Percentiles rank a stretch among this genome's conserved stretches.
Evolutionary conservation across 2,113 vertebrate species (phyloP).

Genomic region (Hippocampus abdominalis): DNA sequence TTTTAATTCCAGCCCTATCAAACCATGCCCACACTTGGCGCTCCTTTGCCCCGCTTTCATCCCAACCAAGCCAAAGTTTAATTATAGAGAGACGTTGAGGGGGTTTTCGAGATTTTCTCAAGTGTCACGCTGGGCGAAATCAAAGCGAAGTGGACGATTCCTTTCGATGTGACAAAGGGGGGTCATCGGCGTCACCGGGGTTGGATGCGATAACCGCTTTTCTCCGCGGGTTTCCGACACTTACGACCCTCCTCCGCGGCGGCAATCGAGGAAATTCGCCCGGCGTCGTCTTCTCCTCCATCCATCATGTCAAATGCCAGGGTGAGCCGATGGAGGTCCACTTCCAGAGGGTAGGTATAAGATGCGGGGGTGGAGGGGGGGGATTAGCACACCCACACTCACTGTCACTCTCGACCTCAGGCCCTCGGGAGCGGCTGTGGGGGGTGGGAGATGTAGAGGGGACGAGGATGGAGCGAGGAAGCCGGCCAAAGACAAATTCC

Average conservation of each 20-base stretch:
- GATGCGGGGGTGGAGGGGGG: conserved; percentile 7
- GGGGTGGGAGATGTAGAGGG: conserved; percentile 7
- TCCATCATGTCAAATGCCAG: conserved; percentile 48
- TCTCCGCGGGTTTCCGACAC: conserved; percentile 21
- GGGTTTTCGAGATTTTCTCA: conserved; percentile 40
- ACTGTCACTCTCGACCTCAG: conserved; percentile 50
- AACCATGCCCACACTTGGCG: background rate
- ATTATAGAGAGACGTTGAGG: conserved; percentile 42
- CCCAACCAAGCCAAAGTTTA: conserved; percentile 30
- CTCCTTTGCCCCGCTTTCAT: conserved; percentile 43
- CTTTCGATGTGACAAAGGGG: conserved; percentile 30
- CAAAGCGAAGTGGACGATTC: conserved; percentile 39
- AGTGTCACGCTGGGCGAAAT: conserved; percentile 32
- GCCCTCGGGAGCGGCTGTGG: conserved; percentile 25
- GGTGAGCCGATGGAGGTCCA: conserved; percentile 40
- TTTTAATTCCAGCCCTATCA: background rate
- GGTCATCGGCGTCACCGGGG: conserved; percentile 51
- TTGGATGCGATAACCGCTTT: conserved; percentile 56
- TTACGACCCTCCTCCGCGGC: conserved; percentile 17
- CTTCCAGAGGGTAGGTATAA: conserved; percentile 16
- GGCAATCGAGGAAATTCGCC: conserved; percentile 40
- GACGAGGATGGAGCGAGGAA: conserved; percentile 8
- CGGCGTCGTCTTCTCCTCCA: conserved; percentile 39
- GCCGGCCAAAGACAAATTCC: conserved; percentile 27
- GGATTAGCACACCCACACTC: conserved; percentile 50